phyloP scores from a whole-genome alignment of 2,888 invertebrate genomes.

The Heteropelma amictum region DNA sequence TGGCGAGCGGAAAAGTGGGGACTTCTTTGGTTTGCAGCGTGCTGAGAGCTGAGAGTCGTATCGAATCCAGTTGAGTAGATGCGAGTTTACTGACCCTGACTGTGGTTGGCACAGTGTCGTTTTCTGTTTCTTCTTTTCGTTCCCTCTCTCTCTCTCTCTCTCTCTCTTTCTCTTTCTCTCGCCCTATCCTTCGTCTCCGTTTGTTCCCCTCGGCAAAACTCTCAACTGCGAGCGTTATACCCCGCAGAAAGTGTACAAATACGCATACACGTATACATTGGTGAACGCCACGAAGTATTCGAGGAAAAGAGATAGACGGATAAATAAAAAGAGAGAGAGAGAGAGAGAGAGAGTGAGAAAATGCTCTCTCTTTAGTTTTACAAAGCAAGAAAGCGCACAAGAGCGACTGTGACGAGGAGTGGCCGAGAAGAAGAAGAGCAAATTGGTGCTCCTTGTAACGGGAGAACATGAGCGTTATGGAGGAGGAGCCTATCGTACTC shows the following conservation, averaged over 20 bases:
- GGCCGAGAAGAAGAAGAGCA: conserved; percentile 81
- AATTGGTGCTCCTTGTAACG: conserved; percentile 81
- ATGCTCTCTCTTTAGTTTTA: conserved; percentile 10
- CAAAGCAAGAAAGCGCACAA: conserved; percentile 63
- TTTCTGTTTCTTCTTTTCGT: conserved; percentile 8
- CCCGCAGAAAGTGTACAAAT: conserved; percentile 21
- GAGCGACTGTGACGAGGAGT: conserved; percentile 80
- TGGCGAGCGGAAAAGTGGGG: conserved; percentile 33
- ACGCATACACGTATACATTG: conserved; percentile 15
- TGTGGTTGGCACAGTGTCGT: conserved; percentile 48
- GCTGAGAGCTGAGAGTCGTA: conserved; percentile 15
- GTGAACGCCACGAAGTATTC: conserved; percentile 16
- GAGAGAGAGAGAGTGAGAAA: conserved; percentile 7
- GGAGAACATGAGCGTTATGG: conserved; percentile 79
- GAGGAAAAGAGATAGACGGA: conserved; percentile 1
- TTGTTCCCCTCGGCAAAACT: conserved; percentile 28
- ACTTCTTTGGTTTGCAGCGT: conserved; percentile 25
- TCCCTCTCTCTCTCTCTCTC: conserved; percentile 23
- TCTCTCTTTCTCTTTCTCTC: conserved; percentile 8
- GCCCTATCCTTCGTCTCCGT: conserved; percentile 19
- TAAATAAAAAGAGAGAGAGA: conserved; percentile 15
- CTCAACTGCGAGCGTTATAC: conserved; percentile 21
- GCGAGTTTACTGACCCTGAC: conserved; percentile 63
- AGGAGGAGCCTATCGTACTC: conserved; percentile 71
- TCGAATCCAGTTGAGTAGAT: conserved; percentile 53